phyloP scores from a whole-genome alignment of 2,113 vertebrate species.

The Charina bottae region DNA sequence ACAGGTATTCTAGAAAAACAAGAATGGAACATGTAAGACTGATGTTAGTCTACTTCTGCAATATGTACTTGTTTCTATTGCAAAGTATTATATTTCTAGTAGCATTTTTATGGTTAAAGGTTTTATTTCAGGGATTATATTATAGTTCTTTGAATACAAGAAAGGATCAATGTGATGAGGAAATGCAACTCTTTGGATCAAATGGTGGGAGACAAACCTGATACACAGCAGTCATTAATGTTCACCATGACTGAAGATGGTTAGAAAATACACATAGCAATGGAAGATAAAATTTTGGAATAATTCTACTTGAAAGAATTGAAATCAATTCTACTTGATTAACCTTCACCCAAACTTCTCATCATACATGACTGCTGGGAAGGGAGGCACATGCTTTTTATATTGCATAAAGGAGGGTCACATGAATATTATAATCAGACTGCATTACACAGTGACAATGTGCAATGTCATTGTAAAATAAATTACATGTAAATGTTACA shows the following conservation, averaged over 20 bases:
- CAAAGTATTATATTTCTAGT: neutral
- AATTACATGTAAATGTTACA: neutral
- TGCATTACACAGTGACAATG: constrained; percentile 7
- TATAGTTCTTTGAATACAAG: constrained; percentile 12
- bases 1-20: neutral
- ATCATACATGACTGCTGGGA: constrained; percentile 51
- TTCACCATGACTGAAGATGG: constrained; percentile 12
- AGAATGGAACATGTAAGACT: neutral
- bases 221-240: constrained; percentile 33
- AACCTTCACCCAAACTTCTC: constrained; percentile 64
- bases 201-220: constrained; percentile 24
- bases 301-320: constrained; percentile 59
- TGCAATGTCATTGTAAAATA: constrained; percentile 42
- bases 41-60: neutral
- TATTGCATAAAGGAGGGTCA: constrained; percentile 53
- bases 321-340: constrained; percentile 6
- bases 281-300: constrained; percentile 48
- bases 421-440: constrained; percentile 41
- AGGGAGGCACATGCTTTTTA: constrained; percentile 62
- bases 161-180: constrained; percentile 42
- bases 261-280: constrained; percentile 47
- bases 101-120: neutral
- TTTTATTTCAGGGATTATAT: constrained; percentile 5
- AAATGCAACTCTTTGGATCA: constrained; percentile 37
- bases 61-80: constrained; percentile 21